These are phyloP conservation scores for Cecropterus lyciades DNA, from an alignment of 1,140 invertebrate genomes.

Conservation along the genomic window DNA sequence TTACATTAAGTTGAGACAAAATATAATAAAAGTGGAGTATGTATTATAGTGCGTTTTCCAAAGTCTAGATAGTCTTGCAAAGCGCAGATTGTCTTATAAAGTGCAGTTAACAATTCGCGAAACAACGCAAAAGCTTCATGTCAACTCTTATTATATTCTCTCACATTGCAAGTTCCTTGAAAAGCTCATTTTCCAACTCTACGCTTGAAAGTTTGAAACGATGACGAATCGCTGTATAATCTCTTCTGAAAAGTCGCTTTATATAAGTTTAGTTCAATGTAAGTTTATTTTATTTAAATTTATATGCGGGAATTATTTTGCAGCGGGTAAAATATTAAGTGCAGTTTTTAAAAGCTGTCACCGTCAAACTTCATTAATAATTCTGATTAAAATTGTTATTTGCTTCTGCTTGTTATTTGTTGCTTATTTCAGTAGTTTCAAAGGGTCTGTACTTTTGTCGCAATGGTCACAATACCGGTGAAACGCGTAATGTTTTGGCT, in stretches of 20 bases:
- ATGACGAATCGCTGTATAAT: background rate
- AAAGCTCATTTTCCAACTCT: background rate
- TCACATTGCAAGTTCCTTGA: background rate
- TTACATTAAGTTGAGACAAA: no score
- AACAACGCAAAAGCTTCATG: background rate
- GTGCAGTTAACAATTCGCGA: background rate
- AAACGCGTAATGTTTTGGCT: no score
- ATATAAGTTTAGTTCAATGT: background rate
- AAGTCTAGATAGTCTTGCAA: background rate
- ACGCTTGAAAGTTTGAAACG: background rate
- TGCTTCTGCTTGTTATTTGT: no score
- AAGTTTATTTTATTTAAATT: background rate
- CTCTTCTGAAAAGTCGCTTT: background rate
- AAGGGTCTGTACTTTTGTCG: no score
- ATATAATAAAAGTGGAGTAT: no score
- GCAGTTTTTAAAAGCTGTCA: no score
- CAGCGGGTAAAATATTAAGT: no score
- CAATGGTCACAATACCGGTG: no score
- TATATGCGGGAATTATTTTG: background rate
- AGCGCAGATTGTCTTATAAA: constrained; percentile 1
- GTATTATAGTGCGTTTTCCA: background rate
- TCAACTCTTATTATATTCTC: background rate
- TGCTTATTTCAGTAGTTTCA: no score
- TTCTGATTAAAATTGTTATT: no score
- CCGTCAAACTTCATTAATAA: no score